Conservation (phyloP, 2,797 vertebrate species). For the Thaleichthys pacificus region DNA sequence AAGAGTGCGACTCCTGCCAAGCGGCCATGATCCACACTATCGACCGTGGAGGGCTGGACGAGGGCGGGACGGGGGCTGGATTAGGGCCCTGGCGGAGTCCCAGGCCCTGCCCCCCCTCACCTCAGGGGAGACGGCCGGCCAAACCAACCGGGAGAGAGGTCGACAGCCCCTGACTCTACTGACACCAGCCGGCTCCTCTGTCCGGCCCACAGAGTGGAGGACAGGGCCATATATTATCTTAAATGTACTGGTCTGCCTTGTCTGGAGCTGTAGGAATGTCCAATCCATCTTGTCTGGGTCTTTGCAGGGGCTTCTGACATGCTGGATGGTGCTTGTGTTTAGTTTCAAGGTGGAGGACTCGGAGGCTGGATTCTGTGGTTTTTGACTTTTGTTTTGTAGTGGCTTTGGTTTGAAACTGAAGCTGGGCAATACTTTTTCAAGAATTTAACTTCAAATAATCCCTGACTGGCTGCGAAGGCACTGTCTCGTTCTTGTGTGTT, state of each 20-base stretch:
- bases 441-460: conserved; percentile 61
- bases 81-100: conserved; percentile 31
- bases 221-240: conserved; percentile 35
- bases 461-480: conserved; percentile 43
- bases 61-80: conserved; percentile 63
- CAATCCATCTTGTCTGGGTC: conserved; percentile 34
- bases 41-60: conserved; percentile 48
- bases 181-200: conserved; percentile 24
- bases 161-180: conserved; percentile 18
- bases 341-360: conserved; percentile 32
- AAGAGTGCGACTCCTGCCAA: conserved; percentile 65
- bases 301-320: conserved; percentile 36
- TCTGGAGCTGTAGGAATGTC: conserved; percentile 36
- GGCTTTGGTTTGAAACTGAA: background rate
- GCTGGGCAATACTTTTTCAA: conserved; percentile 50
- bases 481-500: conserved; percentile 62
- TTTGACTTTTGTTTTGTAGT: conserved; percentile 53
- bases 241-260: conserved; percentile 38
- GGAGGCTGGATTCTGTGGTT: conserved; percentile 41
- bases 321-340: conserved; percentile 29
- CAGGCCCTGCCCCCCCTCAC: conserved; percentile 40
- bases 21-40: conserved; percentile 24
- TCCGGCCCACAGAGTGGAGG: conserved; percentile 11
- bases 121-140: conserved; percentile 34
- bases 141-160: conserved; percentile 37